Conservation (phyloP, 2,888 invertebrate species). For the Lithosia quadra region DNA sequence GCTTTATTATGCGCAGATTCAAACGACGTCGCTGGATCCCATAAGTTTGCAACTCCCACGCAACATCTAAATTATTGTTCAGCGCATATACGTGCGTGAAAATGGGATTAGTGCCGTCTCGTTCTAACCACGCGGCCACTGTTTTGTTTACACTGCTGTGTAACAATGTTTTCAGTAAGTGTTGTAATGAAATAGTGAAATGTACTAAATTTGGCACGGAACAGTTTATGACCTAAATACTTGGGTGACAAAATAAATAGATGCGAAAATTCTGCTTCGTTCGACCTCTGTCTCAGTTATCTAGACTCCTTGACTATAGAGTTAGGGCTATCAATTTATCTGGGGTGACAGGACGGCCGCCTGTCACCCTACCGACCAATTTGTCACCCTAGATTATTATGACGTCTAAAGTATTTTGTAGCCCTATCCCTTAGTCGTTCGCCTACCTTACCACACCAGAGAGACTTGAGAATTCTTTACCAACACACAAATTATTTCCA, state of each 20-base stretch:
- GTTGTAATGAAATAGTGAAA: slow-evolving; percentile 5
- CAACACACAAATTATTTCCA: too few relatives aligned
- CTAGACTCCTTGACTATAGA: background rate
- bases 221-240: background rate
- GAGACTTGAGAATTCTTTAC: too few relatives aligned
- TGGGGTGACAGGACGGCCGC: too few relatives aligned
- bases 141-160: slow-evolving; percentile 5
- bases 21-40: background rate
- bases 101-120: background rate
- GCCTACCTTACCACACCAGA: too few relatives aligned
- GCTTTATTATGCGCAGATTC: background rate
- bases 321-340: background rate
- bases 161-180: slow-evolving; percentile 1
- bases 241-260: background rate
- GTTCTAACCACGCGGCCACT: slow-evolving; percentile 3
- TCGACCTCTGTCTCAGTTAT: background rate
- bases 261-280: background rate
- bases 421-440: too few relatives aligned
- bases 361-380: too few relatives aligned
- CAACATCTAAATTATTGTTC: background rate
- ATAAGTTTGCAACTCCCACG: background rate
- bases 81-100: background rate
- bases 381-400: too few relatives aligned
- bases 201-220: background rate
- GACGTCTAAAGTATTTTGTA: too few relatives aligned